phyloP scores from a whole-genome alignment of 1,140 invertebrate species.

The Drosophila pachea region DNA sequence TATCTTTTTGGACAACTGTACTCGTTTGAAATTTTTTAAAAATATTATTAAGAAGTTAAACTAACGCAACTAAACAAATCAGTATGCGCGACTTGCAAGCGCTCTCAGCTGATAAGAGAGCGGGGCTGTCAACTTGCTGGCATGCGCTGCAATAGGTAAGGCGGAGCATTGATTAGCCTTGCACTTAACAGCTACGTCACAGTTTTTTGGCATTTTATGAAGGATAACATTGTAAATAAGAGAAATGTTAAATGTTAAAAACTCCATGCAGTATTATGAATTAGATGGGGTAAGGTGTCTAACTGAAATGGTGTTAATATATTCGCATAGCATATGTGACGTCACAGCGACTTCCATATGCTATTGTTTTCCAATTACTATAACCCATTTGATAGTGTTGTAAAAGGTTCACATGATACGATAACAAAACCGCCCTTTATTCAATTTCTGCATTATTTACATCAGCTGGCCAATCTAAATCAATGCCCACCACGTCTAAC shows the following conservation, averaged over 20 bases:
- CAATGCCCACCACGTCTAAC: slow-evolving; percentile 85
- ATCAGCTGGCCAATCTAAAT: slow-evolving; percentile 83
- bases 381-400: slow-evolving; percentile 20
- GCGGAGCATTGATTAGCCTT: neutral
- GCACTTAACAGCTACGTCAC: slow-evolving; percentile 13
- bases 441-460: slow-evolving; percentile 60
- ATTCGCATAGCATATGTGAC: neutral
- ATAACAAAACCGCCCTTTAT: slow-evolving; percentile 20
- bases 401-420: neutral
- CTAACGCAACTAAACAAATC: slow-evolving; percentile 40
- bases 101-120: slow-evolving; percentile 54
- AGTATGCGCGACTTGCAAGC: slow-evolving; percentile 29
- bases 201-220: neutral
- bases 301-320: too few species aligned
- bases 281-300: too few species aligned
- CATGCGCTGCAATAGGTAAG: slow-evolving; percentile 9
- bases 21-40: neutral
- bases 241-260: too few species aligned
- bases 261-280: too few species aligned
- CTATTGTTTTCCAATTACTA: neutral
- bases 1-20: too few species aligned
- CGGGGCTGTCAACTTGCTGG: slow-evolving; percentile 29
- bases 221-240: too few species aligned
- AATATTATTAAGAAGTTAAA: slow-evolving; percentile 21
- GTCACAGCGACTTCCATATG: neutral